A percentile compares a stretch with the other conserved stretches of the same genome.
These are phyloP conservation scores for Gobiocypris rarus DNA, from an alignment of 2,113 vertebrate genomes.

Conservation along the genomic window DNA sequence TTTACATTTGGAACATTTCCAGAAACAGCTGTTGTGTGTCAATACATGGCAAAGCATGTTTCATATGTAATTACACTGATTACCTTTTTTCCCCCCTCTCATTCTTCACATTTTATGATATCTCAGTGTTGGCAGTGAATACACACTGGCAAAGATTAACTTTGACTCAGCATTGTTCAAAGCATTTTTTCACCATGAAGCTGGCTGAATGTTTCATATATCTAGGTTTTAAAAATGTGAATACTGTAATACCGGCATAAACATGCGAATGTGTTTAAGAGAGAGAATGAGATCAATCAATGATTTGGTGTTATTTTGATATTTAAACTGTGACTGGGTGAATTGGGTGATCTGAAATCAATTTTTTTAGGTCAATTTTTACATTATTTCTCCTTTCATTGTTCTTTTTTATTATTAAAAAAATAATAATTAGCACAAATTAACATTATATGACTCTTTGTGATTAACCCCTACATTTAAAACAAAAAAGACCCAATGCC, in stretches of 20 bases:
- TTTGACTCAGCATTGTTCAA: conserved; percentile 12
- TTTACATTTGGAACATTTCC: not conserved
- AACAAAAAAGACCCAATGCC: too few species aligned
- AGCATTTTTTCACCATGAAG: not conserved
- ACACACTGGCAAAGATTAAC: not conserved
- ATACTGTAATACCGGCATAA: not conserved
- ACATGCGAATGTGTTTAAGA: not conserved
- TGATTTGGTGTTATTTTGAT: not conserved
- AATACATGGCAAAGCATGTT: not conserved
- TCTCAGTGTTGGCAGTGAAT: not conserved
- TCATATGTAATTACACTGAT: conserved; percentile 9
- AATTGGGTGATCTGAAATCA: too few species aligned
- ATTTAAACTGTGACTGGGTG: not conserved
- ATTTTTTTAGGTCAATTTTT: too few species aligned
- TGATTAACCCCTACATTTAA: not conserved
- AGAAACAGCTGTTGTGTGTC: not conserved
- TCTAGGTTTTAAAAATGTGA: not conserved
- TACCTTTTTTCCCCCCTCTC: not conserved
- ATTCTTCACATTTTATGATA: conserved; percentile 12
- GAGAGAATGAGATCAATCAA: not conserved
- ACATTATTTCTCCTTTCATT: not conserved
- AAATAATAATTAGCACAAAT: not conserved
- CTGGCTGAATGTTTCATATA: conserved; percentile 11
- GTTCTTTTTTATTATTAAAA: not conserved
- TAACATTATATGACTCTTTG: not conserved